Evolutionary conservation across 1,140 invertebrate species (phyloP).

Genomic region (Platyscapa corneri): DNA sequence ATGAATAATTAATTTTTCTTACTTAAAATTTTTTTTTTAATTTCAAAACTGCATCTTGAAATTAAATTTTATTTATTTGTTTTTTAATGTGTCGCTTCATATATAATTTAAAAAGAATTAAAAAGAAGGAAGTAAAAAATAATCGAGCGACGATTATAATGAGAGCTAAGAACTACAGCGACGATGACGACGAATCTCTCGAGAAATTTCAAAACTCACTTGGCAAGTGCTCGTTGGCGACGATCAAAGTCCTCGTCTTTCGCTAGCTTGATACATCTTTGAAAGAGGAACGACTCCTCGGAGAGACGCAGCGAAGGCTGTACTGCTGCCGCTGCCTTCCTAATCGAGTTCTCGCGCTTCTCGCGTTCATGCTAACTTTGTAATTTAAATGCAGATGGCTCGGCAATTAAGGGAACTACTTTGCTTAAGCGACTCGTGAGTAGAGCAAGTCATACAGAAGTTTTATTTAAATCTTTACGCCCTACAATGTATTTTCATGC

Average conservation of each 20-base stretch:
- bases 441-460: constrained; percentile 32
- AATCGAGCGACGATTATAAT: constrained; percentile 10
- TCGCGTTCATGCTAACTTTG: constrained; percentile 48
- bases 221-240: constrained; percentile 25
- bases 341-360: constrained; percentile 51
- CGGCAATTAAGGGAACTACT: constrained; percentile 55
- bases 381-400: constrained; percentile 55
- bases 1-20: no score
- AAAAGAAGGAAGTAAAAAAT: constrained; percentile 7
- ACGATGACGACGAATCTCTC: constrained; percentile 7
- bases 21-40: no score
- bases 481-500: neutral
- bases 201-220: constrained; percentile 50
- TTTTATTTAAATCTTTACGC: constrained; percentile 47
- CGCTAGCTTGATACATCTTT: constrained; percentile 45
- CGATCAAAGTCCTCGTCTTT: constrained; percentile 36
- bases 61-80: neutral
- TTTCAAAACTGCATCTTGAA: neutral
- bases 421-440: constrained; percentile 45
- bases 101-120: neutral
- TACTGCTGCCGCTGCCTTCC: constrained; percentile 27
- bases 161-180: neutral
- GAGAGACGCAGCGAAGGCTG: constrained; percentile 26
- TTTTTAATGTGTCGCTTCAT: neutral
- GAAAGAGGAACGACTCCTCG: constrained; percentile 49